These are phyloP conservation scores for Apis dorsata DNA, from an alignment of 1,140 invertebrate species.

Conservation along the genomic window DNA sequence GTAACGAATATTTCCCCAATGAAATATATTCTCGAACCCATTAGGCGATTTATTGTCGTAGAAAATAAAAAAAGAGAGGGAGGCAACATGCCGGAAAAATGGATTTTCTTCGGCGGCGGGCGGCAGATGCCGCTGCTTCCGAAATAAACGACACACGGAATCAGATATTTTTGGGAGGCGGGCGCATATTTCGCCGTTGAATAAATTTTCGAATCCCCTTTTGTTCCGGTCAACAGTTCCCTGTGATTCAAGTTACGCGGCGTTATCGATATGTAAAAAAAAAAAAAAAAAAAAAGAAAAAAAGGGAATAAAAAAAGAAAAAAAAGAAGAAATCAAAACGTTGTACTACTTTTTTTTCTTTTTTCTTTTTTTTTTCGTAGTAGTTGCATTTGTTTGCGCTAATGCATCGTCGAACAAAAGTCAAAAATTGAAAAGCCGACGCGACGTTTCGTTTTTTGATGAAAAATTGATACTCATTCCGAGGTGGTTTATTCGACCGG, in stretches of 20 bases:
- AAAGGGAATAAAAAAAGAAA: not conserved
- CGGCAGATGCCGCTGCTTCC: constrained; percentile 16
- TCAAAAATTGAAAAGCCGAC: not conserved
- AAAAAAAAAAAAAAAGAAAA: not conserved
- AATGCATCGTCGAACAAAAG: not conserved
- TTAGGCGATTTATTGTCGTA: constrained; percentile 8
- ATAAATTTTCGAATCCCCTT: constrained; percentile 18
- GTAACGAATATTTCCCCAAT: not conserved
- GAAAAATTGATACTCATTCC: not conserved
- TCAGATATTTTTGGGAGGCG: not conserved
- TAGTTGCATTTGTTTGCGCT: constrained; percentile 3
- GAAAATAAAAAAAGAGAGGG: not conserved
- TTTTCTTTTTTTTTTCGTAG: too few relatives aligned
- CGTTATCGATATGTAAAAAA: not conserved
- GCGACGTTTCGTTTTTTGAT: not conserved
- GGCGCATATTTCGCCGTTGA: constrained; percentile 8
- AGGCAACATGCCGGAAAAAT: constrained; percentile 23
- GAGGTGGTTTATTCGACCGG: not conserved
- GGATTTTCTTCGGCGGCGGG: not conserved
- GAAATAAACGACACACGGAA: constrained; percentile 9
- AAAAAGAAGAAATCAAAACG: too few relatives aligned
- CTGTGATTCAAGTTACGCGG: constrained; percentile 14
- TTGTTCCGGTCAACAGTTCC: constrained; percentile 1
- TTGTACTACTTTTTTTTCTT: too few relatives aligned
- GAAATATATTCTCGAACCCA: constrained; percentile 16